Base-by-base conservation (phyloP, 2,113 vertebrate species). In the Sisor rabdophorus region DNA sequence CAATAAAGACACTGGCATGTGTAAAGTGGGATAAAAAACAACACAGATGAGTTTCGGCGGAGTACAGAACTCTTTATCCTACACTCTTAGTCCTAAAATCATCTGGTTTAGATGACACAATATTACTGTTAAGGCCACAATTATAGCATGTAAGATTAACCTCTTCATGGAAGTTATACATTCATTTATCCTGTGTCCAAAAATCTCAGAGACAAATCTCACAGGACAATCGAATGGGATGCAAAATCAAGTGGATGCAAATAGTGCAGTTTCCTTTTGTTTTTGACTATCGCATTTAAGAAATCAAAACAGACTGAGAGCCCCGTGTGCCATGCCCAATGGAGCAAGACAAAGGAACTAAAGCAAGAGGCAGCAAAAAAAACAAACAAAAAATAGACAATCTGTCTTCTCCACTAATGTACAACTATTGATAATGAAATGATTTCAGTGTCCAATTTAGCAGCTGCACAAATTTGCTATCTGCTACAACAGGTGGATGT, bases 51-150 rank as follows among this genome's bases (percentile, higher is more conserved):
- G 85, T 87, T 88, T 85, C 85, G 80, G 78, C 79, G 81, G 86
- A 86, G 86, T 81, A 83, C 84, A 79, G 81, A 84, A 87, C 82
- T 85, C 82, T 89, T 89, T 89, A 88, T 89, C 86, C 83, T 65
- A 84, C 85, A n/a, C n/a, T n/a, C n/a, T n/a, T n/a, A n/a, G n/a
- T n/a, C n/a, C n/a, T n/a, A n/a, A n/a, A n/a, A n/a, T n/a, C n/a
- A 89, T 89, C 89, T 88, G 86, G 87, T 88, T 89, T 86, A 87
- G 89, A 91, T 89, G 87, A 85, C 87, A 90, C 86, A 89, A 87
- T 87, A 88, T 87, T 88, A 87, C 89, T 89, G 89, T 91, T 87
- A 86, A 83, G 86, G 87, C 85, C 87, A 88, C 89, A 88, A 90
- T 87, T 87, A 77, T 82, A 71, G 59, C 83, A 85, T 86, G 87